A percentile compares a stretch with the other conserved stretches of the same genome.
These are phyloP conservation scores for Oreonectes daqikongensis DNA, from an alignment of 2,797 vertebrate species.

Conservation along the genomic window DNA sequence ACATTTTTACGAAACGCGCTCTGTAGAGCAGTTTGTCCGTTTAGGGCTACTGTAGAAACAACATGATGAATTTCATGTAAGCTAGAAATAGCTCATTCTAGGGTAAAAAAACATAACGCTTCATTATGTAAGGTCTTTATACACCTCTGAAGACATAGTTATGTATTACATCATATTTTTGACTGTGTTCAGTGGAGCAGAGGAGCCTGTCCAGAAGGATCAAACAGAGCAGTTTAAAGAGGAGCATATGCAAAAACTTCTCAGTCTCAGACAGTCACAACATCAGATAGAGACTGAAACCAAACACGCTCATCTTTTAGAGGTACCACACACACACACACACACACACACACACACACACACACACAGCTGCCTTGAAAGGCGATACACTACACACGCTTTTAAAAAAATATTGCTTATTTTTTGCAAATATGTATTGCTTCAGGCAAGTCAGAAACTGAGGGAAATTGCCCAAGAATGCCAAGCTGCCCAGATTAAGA, in stretches of 20 bases:
- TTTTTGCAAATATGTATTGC: background rate
- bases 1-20: too few species aligned
- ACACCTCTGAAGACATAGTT: too few species aligned
- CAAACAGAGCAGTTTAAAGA: constrained; percentile 74
- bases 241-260: constrained; percentile 80
- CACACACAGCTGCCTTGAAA: background rate
- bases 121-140: too few species aligned
- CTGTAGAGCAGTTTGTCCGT: too few species aligned
- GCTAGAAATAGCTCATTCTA: too few species aligned
- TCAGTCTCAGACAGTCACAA: constrained; percentile 77
- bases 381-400: background rate
- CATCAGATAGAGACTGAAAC: constrained; percentile 70
- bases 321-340: constrained; percentile 70
- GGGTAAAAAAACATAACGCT: too few species aligned
- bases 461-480: constrained; percentile 76
- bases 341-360: too few species aligned
- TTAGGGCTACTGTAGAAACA: too few species aligned
- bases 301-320: constrained; percentile 73
- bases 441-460: constrained; percentile 78
- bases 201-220: constrained; percentile 63
- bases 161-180: background rate
- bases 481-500: constrained; percentile 80
- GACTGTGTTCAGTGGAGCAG: constrained; percentile 65
- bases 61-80: too few species aligned
- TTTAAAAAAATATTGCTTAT: background rate